Evolutionary conservation across 2,113 vertebrate species (phyloP).

Genomic region (Calcarius ornatus): DNA sequence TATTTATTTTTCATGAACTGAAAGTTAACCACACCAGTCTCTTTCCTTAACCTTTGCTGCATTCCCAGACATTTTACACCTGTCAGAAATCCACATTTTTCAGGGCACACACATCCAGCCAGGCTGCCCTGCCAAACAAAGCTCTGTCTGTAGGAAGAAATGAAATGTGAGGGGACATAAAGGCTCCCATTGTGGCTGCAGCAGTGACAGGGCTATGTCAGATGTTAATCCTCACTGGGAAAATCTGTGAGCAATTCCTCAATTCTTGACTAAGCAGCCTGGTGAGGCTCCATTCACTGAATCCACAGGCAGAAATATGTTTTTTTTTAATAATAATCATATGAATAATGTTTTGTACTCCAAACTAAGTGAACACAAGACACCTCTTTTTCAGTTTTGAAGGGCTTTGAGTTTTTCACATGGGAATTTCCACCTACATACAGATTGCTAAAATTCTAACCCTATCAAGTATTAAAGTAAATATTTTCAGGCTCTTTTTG

Average conservation of each 20-base stretch:
- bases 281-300: background rate
- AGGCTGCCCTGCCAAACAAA: background rate
- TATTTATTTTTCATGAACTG: background rate
- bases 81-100: background rate
- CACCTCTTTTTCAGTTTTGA: background rate
- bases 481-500: background rate
- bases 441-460: background rate
- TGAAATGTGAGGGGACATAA: background rate
- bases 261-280: background rate
- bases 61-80: background rate
- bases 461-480: background rate
- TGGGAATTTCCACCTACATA: slow-evolving; percentile 6
- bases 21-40: background rate
- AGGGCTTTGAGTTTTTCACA: background rate
- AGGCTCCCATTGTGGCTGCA: background rate
- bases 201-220: background rate
- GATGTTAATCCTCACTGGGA: slow-evolving; percentile 7
- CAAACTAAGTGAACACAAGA: background rate
- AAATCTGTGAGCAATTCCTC: slow-evolving; percentile 26
- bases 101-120: accelerated
- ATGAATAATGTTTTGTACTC: background rate
- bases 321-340: accelerated
- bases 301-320: background rate
- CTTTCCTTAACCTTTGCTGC: background rate
- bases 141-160: background rate